Evolutionary conservation across 2,113 vertebrate genomes (phyloP).

Genomic region (Elgaria multicarinata): DNA sequence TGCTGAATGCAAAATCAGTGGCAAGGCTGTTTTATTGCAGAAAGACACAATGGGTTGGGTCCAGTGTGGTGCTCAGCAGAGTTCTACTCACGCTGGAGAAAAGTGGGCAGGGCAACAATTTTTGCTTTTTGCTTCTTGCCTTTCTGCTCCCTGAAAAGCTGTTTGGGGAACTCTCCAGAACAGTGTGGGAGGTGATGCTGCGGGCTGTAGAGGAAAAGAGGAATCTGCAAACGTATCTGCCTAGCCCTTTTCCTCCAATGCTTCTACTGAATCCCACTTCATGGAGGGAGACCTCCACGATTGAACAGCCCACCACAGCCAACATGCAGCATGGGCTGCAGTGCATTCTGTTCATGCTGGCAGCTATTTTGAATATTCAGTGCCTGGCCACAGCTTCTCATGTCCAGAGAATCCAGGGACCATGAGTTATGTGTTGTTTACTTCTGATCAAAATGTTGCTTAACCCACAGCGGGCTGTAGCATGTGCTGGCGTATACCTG

Average conservation of each 20-base stretch:
- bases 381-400: too few species aligned
- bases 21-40: conserved; percentile 34
- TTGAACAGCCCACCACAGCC: too few species aligned
- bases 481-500: too few species aligned
- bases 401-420: too few species aligned
- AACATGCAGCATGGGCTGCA: too few species aligned
- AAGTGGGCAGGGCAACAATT: too few species aligned
- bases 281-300: not conserved
- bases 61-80: not conserved
- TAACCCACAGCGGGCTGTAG: too few species aligned
- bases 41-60: not conserved
- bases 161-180: not conserved
- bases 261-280: not conserved
- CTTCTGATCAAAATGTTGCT: too few species aligned
- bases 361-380: too few species aligned
- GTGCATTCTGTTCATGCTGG: too few species aligned
- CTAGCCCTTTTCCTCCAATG: too few species aligned
- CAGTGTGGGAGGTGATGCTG: not conserved
- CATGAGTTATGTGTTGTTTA: too few species aligned
- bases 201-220: not conserved
- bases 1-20: conserved; percentile 38
- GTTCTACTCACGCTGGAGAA: not conserved
- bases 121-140: not conserved
- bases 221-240: not conserved
- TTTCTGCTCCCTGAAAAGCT: not conserved